phyloP scores from a whole-genome alignment of 2,113 vertebrate species.

The Phalacrocorax pelagicus region DNA sequence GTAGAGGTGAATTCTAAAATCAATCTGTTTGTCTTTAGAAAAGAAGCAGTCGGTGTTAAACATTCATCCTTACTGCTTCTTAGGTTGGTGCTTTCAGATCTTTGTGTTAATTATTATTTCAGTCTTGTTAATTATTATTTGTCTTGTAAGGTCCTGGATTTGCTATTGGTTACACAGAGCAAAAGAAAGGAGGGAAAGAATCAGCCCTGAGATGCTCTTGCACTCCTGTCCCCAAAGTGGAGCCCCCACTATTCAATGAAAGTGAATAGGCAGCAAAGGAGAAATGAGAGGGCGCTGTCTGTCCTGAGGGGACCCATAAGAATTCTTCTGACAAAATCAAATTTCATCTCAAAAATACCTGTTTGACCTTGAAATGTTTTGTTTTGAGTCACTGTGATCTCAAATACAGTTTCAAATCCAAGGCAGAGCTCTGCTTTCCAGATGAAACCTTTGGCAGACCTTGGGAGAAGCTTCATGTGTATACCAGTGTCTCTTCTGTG shows the following conservation, averaged over 20 bases:
- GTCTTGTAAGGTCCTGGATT: background rate
- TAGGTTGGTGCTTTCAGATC: background rate
- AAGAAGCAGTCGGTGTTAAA: background rate
- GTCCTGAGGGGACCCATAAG: background rate
- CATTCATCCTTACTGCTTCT: background rate
- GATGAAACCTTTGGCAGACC: background rate
- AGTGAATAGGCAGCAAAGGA: background rate
- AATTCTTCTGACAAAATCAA: background rate
- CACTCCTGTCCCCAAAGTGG: background rate
- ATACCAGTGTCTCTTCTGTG: background rate
- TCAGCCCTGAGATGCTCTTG: background rate
- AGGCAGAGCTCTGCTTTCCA: background rate
- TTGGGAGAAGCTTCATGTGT: background rate
- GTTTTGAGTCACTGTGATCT: background rate
- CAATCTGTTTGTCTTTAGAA: background rate
- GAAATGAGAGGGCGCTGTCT: background rate
- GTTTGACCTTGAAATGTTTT: background rate
- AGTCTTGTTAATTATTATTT: background rate
- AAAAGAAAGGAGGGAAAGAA: background rate
- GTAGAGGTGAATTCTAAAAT: background rate
- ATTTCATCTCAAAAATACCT: background rate
- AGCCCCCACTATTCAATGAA: background rate
- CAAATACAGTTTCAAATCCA: background rate
- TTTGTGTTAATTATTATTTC: background rate
- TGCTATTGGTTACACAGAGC: background rate